Evolutionary conservation across 2,113 vertebrate genomes (phyloP).

Genomic region (Rhinolophus ferrumequinum): DNA sequence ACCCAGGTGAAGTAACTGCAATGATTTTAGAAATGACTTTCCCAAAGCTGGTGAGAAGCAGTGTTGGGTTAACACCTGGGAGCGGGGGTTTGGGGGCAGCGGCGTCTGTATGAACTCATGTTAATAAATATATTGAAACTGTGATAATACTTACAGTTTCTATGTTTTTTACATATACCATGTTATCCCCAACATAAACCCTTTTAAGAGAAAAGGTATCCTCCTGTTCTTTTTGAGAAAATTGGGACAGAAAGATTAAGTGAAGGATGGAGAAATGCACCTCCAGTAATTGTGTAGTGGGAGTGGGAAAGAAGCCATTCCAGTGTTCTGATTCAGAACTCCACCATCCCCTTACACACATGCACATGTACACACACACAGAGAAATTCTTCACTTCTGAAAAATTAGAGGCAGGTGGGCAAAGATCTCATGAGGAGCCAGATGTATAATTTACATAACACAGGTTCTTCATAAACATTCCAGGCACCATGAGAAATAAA

Average conservation of each 20-base stretch:
- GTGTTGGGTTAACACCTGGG: neutral
- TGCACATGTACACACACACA: neutral
- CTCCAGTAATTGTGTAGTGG: neutral
- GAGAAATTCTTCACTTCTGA: neutral
- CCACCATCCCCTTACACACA: neutral
- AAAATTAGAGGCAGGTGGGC: neutral
- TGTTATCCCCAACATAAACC: neutral
- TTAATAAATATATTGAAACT: neutral
- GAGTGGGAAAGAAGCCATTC: neutral
- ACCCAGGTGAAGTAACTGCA: neutral
- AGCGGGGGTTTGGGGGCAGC: too few relatives aligned
- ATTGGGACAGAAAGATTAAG: neutral
- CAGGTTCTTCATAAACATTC: neutral
- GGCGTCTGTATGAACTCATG: neutral
- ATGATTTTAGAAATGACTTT: neutral
- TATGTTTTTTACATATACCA: neutral
- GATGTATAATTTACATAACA: neutral
- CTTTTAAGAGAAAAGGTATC: neutral
- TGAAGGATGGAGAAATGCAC: neutral
- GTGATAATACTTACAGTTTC: neutral
- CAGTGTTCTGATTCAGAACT: neutral
- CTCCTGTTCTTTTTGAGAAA: neutral
- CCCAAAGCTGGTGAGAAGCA: neutral
- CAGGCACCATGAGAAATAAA: neutral
- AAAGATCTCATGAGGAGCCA: neutral